Evolutionary conservation across 1,140 invertebrate species (phyloP).

Genomic region (Eupeodes corollae): DNA sequence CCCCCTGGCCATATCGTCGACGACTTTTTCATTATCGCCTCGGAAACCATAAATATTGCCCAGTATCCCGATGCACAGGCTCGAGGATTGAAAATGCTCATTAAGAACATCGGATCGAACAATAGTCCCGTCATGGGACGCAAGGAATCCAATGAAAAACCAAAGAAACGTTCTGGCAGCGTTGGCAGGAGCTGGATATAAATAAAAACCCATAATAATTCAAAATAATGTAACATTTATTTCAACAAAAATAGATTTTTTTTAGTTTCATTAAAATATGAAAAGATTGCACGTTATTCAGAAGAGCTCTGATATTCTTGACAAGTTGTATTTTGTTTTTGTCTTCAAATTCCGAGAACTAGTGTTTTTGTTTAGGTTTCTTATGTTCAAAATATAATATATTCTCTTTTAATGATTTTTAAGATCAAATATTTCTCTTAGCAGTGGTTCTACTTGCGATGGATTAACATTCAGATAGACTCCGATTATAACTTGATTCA

Average conservation of each 20-base stretch:
- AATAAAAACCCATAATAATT: neutral
- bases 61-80: slow-evolving; percentile 46
- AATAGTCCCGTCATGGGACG: slow-evolving; percentile 66
- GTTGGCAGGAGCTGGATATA: slow-evolving; percentile 35
- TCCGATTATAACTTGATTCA: slow-evolving; percentile 68
- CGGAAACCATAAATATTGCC: slow-evolving; percentile 44
- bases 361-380: too few species aligned
- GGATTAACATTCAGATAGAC: slow-evolving; percentile 86
- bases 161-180: slow-evolving; percentile 29
- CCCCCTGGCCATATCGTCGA: slow-evolving; percentile 71
- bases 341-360: too few species aligned
- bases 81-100: slow-evolving; percentile 60
- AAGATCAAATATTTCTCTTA: slow-evolving; percentile 88
- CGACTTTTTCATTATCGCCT: slow-evolving; percentile 84
- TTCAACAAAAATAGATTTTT: too few species aligned
- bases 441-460: slow-evolving; percentile 72
- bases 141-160: slow-evolving; percentile 40
- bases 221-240: too few species aligned
- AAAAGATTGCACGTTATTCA: too few species aligned
- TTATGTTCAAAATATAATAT: too few species aligned
- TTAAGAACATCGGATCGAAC: slow-evolving; percentile 65
- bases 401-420: slow-evolving; percentile 47
- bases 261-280: too few species aligned
- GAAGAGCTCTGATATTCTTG: too few species aligned
- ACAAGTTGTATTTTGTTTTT: too few species aligned